Conservation (phyloP, 2,888 invertebrate species). For the Callyntrura guangdongensis region DNA sequence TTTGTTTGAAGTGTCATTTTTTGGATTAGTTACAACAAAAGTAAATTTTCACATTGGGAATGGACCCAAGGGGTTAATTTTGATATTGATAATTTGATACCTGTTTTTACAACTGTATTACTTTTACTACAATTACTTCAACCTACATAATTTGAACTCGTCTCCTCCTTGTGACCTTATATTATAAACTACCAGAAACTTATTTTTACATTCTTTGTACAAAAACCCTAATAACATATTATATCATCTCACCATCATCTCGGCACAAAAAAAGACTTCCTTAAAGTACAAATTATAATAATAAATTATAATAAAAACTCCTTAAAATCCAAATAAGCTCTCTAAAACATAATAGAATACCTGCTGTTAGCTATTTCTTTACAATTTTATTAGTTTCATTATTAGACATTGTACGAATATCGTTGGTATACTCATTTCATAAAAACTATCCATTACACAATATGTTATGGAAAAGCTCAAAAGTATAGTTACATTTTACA, state of each 20-base stretch:
- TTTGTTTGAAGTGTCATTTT: too few relatives aligned
- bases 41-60: neutral
- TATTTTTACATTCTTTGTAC: slow-evolving; percentile 64
- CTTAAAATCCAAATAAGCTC: neutral
- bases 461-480: slow-evolving; percentile 12
- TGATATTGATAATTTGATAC: neutral
- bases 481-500: neutral
- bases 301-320: slow-evolving; percentile 31
- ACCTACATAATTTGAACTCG: slow-evolving; percentile 69
- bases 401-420: slow-evolving; percentile 71
- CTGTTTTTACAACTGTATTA: neutral
- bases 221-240: slow-evolving; percentile 31
- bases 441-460: neutral
- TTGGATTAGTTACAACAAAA: neutral
- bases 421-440: slow-evolving; percentile 70
- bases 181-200: neutral
- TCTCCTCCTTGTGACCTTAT: slow-evolving; percentile 33
- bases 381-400: too few relatives aligned
- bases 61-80: neutral
- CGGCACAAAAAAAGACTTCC: slow-evolving; percentile 32
- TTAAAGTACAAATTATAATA: neutral
- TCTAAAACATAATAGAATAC: neutral
- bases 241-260: slow-evolving; percentile 25
- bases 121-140: neutral
- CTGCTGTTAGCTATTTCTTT: neutral